phyloP scores from a whole-genome alignment of 2,797 vertebrate genomes.

The Setipinna tenuifilis region DNA sequence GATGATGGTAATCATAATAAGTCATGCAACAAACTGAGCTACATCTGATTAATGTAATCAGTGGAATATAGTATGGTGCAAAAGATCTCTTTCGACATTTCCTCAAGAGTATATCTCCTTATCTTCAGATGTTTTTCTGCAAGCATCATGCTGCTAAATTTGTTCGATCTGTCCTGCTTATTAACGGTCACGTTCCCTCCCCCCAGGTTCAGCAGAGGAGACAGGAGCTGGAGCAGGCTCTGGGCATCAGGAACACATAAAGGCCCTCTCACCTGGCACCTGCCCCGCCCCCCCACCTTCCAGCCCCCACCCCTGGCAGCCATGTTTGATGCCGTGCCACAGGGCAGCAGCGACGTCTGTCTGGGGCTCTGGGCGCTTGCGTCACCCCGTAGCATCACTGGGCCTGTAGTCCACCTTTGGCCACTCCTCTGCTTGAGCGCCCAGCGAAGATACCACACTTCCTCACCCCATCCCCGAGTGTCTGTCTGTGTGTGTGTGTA shows the following conservation, averaged over 20 bases:
- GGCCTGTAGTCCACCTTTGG: neutral
- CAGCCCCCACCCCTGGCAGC: neutral
- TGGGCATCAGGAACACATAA: constrained; percentile 98
- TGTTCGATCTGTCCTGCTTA: neutral
- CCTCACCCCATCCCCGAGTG: neutral
- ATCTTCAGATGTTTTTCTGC: no score
- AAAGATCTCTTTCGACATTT: no score
- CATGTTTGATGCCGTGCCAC: neutral
- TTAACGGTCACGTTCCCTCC: neutral
- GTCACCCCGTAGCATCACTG: neutral
- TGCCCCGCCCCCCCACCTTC: neutral
- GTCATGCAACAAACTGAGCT: no score
- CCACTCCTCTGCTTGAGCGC: neutral
- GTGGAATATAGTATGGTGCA: no score
- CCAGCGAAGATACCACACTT: neutral
- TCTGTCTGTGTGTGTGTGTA: constrained; percentile 4
- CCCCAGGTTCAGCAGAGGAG: constrained; percentile 94
- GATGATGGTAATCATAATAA: no score
- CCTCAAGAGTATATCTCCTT: no score
- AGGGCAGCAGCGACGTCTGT: neutral
- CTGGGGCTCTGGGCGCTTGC: neutral
- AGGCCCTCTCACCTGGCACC: neutral
- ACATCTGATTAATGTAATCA: no score
- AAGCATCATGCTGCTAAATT: no score
- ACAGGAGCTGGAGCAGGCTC: constrained; percentile 96